phyloP scores from a whole-genome alignment of 2,797 vertebrate genomes.

The Ctenopoma multispine region DNA sequence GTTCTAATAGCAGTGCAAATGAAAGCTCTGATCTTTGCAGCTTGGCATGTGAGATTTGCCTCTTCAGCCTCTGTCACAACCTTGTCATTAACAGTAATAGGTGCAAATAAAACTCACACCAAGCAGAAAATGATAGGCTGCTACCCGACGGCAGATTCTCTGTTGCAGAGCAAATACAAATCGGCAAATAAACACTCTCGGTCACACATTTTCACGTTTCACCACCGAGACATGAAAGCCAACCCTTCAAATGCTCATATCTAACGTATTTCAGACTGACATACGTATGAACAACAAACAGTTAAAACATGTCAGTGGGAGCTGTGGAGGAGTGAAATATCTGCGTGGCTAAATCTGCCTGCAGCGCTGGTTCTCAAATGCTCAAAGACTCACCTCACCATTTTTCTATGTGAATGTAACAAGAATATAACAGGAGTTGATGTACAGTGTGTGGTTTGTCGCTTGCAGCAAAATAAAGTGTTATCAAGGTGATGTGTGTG shows the following conservation, averaged over 20 bases:
- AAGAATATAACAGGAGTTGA: constrained; percentile 12
- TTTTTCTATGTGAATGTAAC: constrained; percentile 17
- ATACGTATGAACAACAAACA: constrained; percentile 39
- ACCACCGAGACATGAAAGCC: not conserved
- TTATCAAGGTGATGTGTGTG: constrained; percentile 15
- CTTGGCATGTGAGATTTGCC: constrained; percentile 2
- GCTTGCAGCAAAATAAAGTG: not conserved
- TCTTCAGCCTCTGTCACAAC: constrained; percentile 8
- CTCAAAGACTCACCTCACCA: constrained; percentile 8
- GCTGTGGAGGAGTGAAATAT: constrained; percentile 45
- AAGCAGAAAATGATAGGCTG: constrained; percentile 29
- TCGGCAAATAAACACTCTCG: not conserved
- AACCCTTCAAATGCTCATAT: constrained; percentile 18
- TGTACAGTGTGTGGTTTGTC: not conserved
- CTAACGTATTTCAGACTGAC: constrained; percentile 11
- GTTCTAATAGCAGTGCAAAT: constrained; percentile 40
- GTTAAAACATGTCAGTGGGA: constrained; percentile 17
- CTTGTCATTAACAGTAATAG: constrained; percentile 29
- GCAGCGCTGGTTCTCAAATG: constrained; percentile 29
- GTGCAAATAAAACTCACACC: constrained; percentile 17
- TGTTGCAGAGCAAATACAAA: not conserved
- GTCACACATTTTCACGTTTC: not conserved
- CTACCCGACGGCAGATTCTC: constrained; percentile 5
- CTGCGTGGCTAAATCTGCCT: constrained; percentile 42
- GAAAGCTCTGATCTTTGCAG: constrained; percentile 8